Evolutionary conservation across 92 coral and sea anemone species (phyloP).

Genomic region (Anthopleura xanthogrammica): DNA sequence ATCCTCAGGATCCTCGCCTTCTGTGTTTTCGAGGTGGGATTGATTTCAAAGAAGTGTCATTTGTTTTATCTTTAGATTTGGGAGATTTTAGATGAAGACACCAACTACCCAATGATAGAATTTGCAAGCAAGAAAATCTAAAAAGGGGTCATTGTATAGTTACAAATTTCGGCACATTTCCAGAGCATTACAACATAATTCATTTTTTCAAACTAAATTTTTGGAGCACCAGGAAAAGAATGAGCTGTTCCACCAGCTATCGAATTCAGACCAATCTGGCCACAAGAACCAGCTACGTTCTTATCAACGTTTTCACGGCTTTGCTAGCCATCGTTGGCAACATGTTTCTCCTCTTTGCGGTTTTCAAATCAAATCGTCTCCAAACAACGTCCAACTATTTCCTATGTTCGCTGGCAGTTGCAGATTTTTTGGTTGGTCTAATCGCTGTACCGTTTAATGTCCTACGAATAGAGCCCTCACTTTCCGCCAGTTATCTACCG

Average conservation of each 20-base stretch:
- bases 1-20: neutral
- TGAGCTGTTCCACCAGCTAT: constrained; percentile 2
- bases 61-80: neutral
- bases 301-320: neutral
- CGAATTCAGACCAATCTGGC: neutral
- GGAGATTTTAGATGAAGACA: neutral
- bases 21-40: neutral
- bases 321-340: constrained; percentile 20
- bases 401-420: constrained; percentile 24
- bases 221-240: neutral
- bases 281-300: neutral
- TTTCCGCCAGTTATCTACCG: neutral
- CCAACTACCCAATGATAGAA: too few relatives aligned
- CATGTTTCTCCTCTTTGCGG: constrained; percentile 8
- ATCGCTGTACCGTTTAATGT: constrained; percentile 12
- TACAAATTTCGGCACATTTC: too few relatives aligned
- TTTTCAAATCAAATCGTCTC: constrained; percentile 9
- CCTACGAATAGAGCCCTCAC: constrained; percentile 6
- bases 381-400: constrained; percentile 23
- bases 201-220: neutral
- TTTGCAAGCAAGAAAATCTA: too few relatives aligned
- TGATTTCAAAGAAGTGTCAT: too few relatives aligned
- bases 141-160: too few relatives aligned
- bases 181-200: too few relatives aligned
- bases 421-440: constrained; percentile 24